These are phyloP conservation scores for Eremobia ochroleuca DNA, from an alignment of 2,888 invertebrate genomes.

Conservation along the genomic window DNA sequence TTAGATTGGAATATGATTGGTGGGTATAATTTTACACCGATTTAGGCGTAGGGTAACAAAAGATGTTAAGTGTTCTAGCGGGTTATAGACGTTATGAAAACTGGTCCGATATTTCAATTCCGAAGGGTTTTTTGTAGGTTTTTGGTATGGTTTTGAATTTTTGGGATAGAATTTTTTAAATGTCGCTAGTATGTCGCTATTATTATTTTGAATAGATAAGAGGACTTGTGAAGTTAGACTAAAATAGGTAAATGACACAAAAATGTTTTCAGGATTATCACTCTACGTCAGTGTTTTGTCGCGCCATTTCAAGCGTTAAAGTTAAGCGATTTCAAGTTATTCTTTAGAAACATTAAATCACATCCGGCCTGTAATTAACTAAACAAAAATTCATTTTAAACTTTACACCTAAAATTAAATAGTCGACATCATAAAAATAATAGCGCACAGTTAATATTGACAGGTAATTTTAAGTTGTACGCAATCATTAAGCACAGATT, in stretches of 20 bases:
- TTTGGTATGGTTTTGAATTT: background rate
- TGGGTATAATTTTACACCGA: constrained; percentile 68
- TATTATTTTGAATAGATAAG: background rate
- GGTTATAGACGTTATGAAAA: constrained; percentile 39
- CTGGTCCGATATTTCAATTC: constrained; percentile 35
- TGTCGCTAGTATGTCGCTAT: no score
- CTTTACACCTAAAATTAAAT: constrained; percentile 68
- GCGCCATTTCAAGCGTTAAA: background rate
- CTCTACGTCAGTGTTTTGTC: background rate
- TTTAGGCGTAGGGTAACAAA: constrained; percentile 60
- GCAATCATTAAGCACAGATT: constrained; percentile 77
- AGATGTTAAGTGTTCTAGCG: constrained; percentile 46
- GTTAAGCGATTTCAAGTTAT: background rate
- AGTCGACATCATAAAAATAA: constrained; percentile 71
- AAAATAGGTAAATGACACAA: no score
- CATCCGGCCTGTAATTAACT: constrained; percentile 41
- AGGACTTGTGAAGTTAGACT: background rate
- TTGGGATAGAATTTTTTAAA: background rate
- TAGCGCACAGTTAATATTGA: constrained; percentile 76
- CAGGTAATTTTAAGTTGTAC: constrained; percentile 78
- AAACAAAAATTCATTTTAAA: constrained; percentile 57
- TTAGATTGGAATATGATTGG: constrained; percentile 67
- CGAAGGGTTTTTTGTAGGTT: constrained; percentile 29
- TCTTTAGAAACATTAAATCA: constrained; percentile 6
- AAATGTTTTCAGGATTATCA: background rate